Conservation (phyloP, 2,888 invertebrate genomes). For the Clunio marinus region DNA sequence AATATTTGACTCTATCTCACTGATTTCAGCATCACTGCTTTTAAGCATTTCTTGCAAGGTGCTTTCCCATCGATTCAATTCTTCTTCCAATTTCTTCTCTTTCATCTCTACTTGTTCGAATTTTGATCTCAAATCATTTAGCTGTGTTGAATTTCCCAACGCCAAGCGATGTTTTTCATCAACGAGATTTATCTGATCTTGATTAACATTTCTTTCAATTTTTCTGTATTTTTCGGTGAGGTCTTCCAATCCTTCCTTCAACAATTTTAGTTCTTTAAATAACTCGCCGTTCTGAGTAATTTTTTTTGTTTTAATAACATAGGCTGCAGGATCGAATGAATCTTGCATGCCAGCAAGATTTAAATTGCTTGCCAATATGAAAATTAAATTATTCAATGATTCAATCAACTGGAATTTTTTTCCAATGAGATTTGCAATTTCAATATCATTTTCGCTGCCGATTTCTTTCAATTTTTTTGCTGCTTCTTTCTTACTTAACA, state of each 20-base stretch:
- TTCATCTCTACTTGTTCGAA: too few species aligned
- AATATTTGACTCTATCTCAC: too few species aligned
- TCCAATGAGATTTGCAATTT: conserved; percentile 40
- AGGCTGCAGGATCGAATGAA: conserved; percentile 33
- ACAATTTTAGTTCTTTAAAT: conserved; percentile 35
- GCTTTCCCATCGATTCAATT: too few species aligned
- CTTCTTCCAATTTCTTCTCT: too few species aligned
- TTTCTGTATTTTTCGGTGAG: not conserved
- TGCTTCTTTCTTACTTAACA: conserved; percentile 37
- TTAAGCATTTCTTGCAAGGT: too few species aligned
- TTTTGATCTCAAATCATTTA: too few species aligned
- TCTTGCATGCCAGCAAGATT: conserved; percentile 16
- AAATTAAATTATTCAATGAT: conserved; percentile 40
- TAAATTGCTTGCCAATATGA: conserved; percentile 35
- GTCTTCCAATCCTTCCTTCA: conserved; percentile 25
- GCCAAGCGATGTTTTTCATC: not conserved
- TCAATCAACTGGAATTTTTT: conserved; percentile 39
- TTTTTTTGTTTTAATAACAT: conserved; percentile 3
- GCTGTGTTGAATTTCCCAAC: too few species aligned
- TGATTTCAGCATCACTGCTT: too few species aligned
- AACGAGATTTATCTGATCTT: not conserved
- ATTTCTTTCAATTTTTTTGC: conserved; percentile 40
- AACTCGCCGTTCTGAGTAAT: conserved; percentile 15
- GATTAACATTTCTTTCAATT: not conserved
- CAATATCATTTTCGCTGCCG: conserved; percentile 40